These are phyloP conservation scores for Scartelaos histophorus DNA, from an alignment of 2,113 vertebrate species.

Conservation along the genomic window DNA sequence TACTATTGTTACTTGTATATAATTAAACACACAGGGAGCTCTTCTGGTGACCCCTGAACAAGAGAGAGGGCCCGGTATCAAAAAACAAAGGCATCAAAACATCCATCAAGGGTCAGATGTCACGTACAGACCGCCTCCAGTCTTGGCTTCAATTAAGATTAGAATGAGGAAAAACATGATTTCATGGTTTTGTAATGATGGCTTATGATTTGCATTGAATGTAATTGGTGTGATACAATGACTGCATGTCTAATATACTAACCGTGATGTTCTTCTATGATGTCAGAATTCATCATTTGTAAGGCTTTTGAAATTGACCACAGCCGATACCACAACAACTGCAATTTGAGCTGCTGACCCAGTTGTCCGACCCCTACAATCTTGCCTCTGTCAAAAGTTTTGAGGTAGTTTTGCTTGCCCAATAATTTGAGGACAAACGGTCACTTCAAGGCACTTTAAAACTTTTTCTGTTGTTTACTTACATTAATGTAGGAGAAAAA, in stretches of 20 bases:
- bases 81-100: conserved; percentile 38
- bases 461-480: not conserved
- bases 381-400: not conserved
- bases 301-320: not conserved
- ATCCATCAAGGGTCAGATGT: conserved; percentile 42
- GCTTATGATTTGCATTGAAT: no score
- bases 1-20: conserved; percentile 22
- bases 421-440: not conserved
- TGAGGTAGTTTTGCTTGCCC: not conserved
- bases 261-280: not conserved
- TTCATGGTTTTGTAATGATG: conserved; percentile 1
- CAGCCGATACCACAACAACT: not conserved
- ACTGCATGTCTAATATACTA: not conserved
- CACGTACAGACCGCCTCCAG: conserved; percentile 17
- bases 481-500: not conserved
- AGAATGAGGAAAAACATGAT: conserved; percentile 10
- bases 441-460: not conserved
- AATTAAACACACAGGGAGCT: conserved; percentile 23
- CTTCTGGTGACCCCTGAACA: conserved; percentile 5
- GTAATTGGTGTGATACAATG: not conserved
- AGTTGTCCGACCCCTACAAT: not conserved
- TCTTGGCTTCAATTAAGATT: conserved; percentile 10
- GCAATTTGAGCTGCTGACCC: not conserved
- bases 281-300: no score
- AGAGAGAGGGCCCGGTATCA: conserved; percentile 6